A percentile compares a stretch with the other conserved stretches of the same genome.
Evolutionary conservation across 2,113 vertebrate genomes (phyloP).

Genomic region (Macquaria ambigua): DNA sequence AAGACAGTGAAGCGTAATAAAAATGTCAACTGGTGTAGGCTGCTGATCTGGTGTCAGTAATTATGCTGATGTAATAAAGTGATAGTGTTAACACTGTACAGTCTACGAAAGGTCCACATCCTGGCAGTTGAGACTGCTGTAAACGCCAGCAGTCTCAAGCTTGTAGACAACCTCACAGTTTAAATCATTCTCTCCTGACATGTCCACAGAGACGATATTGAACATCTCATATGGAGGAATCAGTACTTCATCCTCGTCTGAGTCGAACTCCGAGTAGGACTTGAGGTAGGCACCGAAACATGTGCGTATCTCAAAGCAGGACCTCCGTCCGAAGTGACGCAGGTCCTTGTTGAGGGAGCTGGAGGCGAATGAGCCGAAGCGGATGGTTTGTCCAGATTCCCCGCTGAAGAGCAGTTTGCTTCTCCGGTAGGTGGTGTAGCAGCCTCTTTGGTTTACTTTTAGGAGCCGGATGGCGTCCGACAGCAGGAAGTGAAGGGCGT

Average conservation of each 20-base stretch:
- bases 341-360: conserved; percentile 46
- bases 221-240: conserved; percentile 58
- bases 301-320: conserved; percentile 55
- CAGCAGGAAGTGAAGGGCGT: conserved; percentile 48
- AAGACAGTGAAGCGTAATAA: neutral
- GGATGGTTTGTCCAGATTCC: conserved; percentile 32
- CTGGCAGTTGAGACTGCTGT: conserved; percentile 52
- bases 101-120: neutral
- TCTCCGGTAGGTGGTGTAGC: conserved; percentile 37
- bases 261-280: conserved; percentile 36
- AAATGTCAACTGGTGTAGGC: neutral
- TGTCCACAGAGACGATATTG: conserved; percentile 14
- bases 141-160: conserved; percentile 36
- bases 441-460: conserved; percentile 50
- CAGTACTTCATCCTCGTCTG: conserved; percentile 54
- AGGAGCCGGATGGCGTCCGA: conserved; percentile 42
- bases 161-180: conserved; percentile 33
- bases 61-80: too few species aligned
- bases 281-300: conserved; percentile 52
- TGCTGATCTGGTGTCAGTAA: neutral
- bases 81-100: too few species aligned
- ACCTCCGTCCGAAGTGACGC: conserved; percentile 36
- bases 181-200: conserved; percentile 14
- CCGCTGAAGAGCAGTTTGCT: conserved; percentile 35
- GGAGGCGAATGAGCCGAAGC: conserved; percentile 57